Percentiles rank a stretch among this genome's conserved stretches.
phyloP scores from a whole-genome alignment of 2,888 invertebrate species.

The Clunio marinus region DNA sequence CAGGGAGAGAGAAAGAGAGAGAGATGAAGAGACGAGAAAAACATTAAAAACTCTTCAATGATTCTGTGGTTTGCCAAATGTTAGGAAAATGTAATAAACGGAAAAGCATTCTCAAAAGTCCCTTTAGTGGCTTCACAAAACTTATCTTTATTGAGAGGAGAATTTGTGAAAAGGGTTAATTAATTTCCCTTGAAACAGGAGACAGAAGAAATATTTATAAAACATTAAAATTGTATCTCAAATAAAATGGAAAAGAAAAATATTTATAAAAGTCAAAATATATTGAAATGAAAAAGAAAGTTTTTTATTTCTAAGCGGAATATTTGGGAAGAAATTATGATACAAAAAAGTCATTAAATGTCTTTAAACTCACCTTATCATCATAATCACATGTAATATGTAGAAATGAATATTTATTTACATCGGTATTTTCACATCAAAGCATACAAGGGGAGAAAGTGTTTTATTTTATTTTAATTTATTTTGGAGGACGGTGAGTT shows the following conservation, averaged over 20 bases:
- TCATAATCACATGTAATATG: conserved; percentile 38
- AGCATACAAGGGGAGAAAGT: conserved; percentile 5
- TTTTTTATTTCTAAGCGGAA: too few relatives aligned
- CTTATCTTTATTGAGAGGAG: neutral
- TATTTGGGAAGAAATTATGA: too few relatives aligned
- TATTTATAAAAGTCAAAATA: conserved; percentile 24
- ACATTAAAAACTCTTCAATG: conserved; percentile 8
- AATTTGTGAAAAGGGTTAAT: neutral
- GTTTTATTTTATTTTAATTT: neutral
- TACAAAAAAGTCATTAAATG: neutral
- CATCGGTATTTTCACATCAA: conserved; percentile 13
- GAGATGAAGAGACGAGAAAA: neutral
- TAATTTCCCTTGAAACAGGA: conserved; percentile 9
- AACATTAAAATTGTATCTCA: conserved; percentile 13
- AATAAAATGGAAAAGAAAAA: neutral
- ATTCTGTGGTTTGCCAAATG: conserved; percentile 1
- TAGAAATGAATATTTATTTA: conserved; percentile 38
- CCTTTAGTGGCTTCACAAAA: conserved; percentile 1
- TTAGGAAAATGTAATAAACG: neutral
- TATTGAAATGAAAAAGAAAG: too few relatives aligned
- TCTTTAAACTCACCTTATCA: conserved; percentile 34
- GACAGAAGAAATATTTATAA: conserved; percentile 10
- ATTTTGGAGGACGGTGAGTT: conserved; percentile 14
- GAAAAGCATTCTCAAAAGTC: neutral
- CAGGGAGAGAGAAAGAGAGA: neutral